Evolutionary conservation across 2,113 vertebrate species (phyloP).

Genomic region (Cyphomyrus discorhynchus): DNA sequence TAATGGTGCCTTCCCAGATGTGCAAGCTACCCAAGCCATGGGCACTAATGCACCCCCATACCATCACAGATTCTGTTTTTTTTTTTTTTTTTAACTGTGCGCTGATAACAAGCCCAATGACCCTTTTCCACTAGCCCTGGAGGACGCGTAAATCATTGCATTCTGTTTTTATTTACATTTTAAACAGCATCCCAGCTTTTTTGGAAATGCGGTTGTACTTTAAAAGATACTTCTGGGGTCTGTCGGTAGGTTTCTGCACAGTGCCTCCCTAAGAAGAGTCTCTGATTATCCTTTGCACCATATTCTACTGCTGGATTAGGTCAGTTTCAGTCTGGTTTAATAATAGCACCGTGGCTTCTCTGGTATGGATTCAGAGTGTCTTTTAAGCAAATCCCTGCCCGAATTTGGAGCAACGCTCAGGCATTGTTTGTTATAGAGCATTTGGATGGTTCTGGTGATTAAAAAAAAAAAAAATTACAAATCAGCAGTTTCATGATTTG

Average conservation of each 20-base stretch:
- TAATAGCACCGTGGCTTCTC: neutral
- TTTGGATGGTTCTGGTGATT: neutral
- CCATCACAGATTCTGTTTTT: neutral
- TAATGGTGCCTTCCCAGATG: neutral
- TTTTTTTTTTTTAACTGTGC: neutral
- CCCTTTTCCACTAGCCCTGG: neutral
- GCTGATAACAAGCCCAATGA: neutral
- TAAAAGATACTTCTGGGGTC: neutral
- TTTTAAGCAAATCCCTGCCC: neutral
- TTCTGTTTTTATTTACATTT: neutral
- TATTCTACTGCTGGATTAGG: neutral
- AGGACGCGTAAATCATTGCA: neutral
- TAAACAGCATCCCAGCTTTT: neutral
- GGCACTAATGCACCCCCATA: neutral
- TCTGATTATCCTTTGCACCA: neutral
- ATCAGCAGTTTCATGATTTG: neutral
- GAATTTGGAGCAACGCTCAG: neutral
- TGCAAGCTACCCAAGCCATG: too few species aligned
- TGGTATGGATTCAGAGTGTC: neutral
- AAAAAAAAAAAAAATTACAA: neutral
- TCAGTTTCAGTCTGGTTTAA: slow-evolving; percentile 6
- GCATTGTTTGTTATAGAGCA: neutral
- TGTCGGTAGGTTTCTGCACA: neutral
- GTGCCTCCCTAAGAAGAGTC: neutral
- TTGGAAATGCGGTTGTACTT: neutral